Percentiles rank a stretch among this genome's conserved stretches.
phyloP scores from a whole-genome alignment of 2,797 vertebrate genomes.

The Sylvilagus floridanus region DNA sequence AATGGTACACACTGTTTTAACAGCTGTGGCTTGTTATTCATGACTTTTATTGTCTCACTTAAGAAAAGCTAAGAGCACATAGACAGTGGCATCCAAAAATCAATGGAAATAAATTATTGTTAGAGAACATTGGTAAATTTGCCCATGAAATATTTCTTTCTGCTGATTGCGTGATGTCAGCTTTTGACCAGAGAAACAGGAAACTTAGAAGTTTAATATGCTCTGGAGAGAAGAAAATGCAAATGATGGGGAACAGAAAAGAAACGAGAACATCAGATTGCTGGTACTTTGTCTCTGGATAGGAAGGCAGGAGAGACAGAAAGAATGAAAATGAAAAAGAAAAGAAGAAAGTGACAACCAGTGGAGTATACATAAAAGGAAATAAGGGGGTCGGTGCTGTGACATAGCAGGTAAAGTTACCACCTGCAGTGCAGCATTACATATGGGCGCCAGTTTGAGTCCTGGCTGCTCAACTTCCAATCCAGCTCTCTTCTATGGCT shows the following conservation, averaged over 20 bases:
- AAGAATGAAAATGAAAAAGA: not conserved
- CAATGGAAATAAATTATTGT: not conserved
- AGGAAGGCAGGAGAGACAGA: not conserved
- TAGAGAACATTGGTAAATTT: not conserved
- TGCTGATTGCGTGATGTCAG: not conserved
- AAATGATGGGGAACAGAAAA: not conserved
- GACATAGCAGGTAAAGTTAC: too few relatives aligned
- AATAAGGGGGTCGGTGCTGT: not conserved
- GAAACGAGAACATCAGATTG: not conserved
- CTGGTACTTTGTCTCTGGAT: not conserved
- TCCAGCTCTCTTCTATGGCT: too few relatives aligned
- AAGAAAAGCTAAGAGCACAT: not conserved
- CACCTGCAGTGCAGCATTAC: too few relatives aligned
- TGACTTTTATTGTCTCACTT: not conserved
- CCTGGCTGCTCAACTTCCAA: too few relatives aligned
- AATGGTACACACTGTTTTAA: not conserved
- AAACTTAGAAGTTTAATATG: not conserved
- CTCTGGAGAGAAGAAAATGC: slow-evolving; percentile 20
- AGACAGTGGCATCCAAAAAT: not conserved
- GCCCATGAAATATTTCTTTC: not conserved
- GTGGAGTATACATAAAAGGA: not conserved
- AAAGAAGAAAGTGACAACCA: not conserved
- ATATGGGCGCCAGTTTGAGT: too few relatives aligned
- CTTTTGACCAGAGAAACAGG: not conserved
- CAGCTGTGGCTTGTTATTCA: not conserved